Evolutionary conservation across 2,113 vertebrate genomes (phyloP).

Genomic region (Leucosticte australis): DNA sequence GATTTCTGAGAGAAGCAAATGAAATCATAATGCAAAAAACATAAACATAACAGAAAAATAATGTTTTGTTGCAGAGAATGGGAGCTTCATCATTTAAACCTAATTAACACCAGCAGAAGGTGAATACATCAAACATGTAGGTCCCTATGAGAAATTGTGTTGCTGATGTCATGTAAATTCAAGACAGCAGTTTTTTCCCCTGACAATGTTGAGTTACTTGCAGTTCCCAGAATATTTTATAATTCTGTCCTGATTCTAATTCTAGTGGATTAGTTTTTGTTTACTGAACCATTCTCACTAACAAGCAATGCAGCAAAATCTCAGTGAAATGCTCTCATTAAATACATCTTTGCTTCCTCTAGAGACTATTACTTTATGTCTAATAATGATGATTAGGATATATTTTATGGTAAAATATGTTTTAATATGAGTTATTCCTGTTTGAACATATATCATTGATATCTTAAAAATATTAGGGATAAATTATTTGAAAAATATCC

Average conservation of each 20-base stretch:
- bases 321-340: neutral
- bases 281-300: conserved; percentile 1
- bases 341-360: neutral
- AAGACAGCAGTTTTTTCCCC: neutral
- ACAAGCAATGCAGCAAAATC: neutral
- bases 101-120: neutral
- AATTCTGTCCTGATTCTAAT: neutral
- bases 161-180: neutral
- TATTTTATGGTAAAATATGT: neutral
- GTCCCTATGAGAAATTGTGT: neutral
- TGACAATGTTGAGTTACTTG: neutral
- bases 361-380: neutral
- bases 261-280: neutral
- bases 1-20: neutral
- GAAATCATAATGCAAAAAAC: neutral
- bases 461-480: neutral
- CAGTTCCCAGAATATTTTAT: neutral
- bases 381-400: neutral
- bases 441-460: neutral
- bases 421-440: neutral
- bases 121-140: neutral
- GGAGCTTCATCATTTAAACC: neutral
- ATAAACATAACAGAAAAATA: neutral
- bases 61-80: neutral
- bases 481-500: neutral